Base-by-base conservation (phyloP, 1,140 invertebrate genomes). In the Ganaspis sp. region DNA sequence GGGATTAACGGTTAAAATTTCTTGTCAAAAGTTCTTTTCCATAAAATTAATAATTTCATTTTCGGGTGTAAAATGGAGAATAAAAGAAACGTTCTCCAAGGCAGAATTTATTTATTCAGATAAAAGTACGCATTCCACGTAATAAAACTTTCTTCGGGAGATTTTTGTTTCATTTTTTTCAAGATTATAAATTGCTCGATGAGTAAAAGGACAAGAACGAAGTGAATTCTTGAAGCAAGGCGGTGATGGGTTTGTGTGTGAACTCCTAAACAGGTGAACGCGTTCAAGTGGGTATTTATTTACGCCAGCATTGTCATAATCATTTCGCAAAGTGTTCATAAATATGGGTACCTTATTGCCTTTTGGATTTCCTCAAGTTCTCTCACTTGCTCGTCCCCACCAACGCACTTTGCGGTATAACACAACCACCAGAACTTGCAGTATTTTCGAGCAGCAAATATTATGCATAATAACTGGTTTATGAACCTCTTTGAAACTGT, bases 231-330 rank as follows among this genome's bases (percentile, higher is more conserved):
- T 70, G 64, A 64, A 49, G 72, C 76, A 86, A 53, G 76, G 38
- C 45, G 74, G 72, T 73, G 53, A 78, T 49, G 45, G 53, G 77
- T 29, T 54, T 34, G 34, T 45, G 26, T 19, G 34, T 26, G 42
- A n/a, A 34, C 71, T 72, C 76, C 40, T 75, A 73, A 34, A 34
- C 80, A 81, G 80, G 80, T 84, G 74, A 82, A 49, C 73, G 73
- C 76, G 70, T 72, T 83, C 83, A 73, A 81, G 83, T 85, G 83
- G 83, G 81, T 70, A 73, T 72, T 45, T 84, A 84, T 85, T 86
- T 83, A 84, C 77, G 75, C 64, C 81, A 71, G 73, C 54, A 83
- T 86, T 86, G 82, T 86, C 80, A 77, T 82, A 85, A 87, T 87
- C 84, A 85, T 87, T 86, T 81, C 54, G 75, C 78, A 81, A 84